These are phyloP conservation scores for Camptogramma bilineatum DNA, from an alignment of 2,888 invertebrate genomes.

Conservation along the genomic window DNA sequence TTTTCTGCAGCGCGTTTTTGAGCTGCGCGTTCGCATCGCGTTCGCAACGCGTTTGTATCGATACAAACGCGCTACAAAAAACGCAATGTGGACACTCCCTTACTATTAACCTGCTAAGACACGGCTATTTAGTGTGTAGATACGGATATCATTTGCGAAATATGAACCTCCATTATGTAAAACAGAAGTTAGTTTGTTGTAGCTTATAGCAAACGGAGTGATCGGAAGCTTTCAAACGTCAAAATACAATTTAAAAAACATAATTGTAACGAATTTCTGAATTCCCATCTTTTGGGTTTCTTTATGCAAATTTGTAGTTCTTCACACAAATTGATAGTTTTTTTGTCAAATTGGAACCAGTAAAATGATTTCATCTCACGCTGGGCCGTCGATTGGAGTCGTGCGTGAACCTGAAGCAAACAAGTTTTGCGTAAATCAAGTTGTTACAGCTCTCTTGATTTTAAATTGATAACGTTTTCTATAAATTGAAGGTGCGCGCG, in stretches of 20 bases:
- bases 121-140: too few species aligned
- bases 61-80: too few species aligned
- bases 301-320: neutral
- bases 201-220: too few species aligned
- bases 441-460: slow-evolving; percentile 35
- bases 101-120: too few species aligned
- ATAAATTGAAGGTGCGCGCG: slow-evolving; percentile 8
- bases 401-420: slow-evolving; percentile 56
- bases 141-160: too few species aligned
- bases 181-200: too few species aligned
- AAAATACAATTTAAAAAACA: neutral
- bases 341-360: slow-evolving; percentile 33
- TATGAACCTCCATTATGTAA: too few species aligned
- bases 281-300: neutral
- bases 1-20: too few species aligned
- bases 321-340: slow-evolving; percentile 37
- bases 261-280: slow-evolving; percentile 1
- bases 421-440: slow-evolving; percentile 38
- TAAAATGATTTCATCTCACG: slow-evolving; percentile 56
- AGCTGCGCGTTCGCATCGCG: too few species aligned
- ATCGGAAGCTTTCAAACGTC: too few species aligned
- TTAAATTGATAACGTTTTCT: slow-evolving; percentile 29
- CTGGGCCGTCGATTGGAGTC: slow-evolving; percentile 61
- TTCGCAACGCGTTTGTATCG: too few species aligned
- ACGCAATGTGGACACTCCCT: too few species aligned